Percentiles rank a stretch among this genome's conserved stretches.
These are phyloP conservation scores for Rhopalosiphum maidis DNA, from an alignment of 1,140 invertebrate genomes.

Conservation along the genomic window DNA sequence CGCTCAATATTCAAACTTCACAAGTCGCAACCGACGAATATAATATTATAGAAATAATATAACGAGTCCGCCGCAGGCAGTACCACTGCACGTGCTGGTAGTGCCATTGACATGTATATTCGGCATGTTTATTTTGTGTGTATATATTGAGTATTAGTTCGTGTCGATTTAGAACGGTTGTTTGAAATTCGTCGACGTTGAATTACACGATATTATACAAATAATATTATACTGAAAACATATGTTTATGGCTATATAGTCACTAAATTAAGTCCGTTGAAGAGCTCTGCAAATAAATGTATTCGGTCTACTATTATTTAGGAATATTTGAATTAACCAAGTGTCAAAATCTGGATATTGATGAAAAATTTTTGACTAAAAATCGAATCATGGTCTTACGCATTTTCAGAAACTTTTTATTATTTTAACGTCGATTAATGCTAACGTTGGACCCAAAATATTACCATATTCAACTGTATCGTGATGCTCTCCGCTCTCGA, in stretches of 20 bases:
- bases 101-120: not conserved
- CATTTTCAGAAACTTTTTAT: not conserved
- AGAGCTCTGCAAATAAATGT: not conserved
- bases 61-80: too few relatives aligned
- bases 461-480: too few relatives aligned
- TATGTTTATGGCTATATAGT: not conserved
- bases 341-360: too few relatives aligned
- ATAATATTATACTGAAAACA: not conserved
- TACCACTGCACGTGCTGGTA: not conserved
- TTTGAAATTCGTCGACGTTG: not conserved
- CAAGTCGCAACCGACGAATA: not conserved
- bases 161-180: not conserved
- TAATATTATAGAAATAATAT: not conserved
- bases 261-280: not conserved
- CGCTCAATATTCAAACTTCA: not conserved
- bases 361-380: not conserved
- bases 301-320: not conserved
- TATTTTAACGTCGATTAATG: too few relatives aligned
- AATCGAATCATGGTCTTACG: not conserved
- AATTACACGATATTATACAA: not conserved
- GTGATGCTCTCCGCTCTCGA: too few relatives aligned
- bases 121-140: not conserved
- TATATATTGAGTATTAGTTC: not conserved
- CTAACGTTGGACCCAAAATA: too few relatives aligned
- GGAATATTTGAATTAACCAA: not conserved